Evolutionary conservation across 1,140 invertebrate species (phyloP).

Genomic region (Macrocentrus cingulum): DNA sequence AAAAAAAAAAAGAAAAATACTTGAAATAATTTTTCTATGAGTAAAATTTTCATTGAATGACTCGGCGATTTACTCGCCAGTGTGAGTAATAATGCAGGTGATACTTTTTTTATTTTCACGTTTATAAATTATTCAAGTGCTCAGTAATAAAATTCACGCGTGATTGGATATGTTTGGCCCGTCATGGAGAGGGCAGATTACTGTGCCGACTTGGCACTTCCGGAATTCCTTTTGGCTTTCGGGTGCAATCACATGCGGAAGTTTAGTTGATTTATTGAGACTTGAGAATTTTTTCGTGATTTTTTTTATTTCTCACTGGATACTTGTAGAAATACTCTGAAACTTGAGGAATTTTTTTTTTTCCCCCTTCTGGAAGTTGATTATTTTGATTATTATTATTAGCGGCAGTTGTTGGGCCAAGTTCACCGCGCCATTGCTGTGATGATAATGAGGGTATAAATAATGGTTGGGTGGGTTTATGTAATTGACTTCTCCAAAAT

Average conservation of each 20-base stretch:
- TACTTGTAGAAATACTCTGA: too few species aligned
- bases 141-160: background rate
- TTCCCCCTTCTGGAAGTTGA: too few species aligned
- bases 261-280: background rate
- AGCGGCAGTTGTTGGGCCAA: too few species aligned
- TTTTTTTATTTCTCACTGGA: background rate
- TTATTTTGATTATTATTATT: too few species aligned
- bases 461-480: background rate
- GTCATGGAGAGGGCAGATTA: too few species aligned
- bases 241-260: background rate
- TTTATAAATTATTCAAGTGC: constrained; percentile 2
- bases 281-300: background rate
- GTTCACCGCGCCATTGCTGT: background rate
- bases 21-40: too few species aligned
- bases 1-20: too few species aligned
- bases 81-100: background rate
- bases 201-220: background rate
- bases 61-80: background rate
- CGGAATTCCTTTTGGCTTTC: background rate
- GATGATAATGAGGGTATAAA: background rate
- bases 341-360: too few species aligned
- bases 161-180: too few species aligned
- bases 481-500: too few species aligned
- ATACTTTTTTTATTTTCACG: background rate
- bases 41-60: too few species aligned